Conservation (phyloP, 2,888 invertebrate species). For the Mylabris sibirica region DNA sequence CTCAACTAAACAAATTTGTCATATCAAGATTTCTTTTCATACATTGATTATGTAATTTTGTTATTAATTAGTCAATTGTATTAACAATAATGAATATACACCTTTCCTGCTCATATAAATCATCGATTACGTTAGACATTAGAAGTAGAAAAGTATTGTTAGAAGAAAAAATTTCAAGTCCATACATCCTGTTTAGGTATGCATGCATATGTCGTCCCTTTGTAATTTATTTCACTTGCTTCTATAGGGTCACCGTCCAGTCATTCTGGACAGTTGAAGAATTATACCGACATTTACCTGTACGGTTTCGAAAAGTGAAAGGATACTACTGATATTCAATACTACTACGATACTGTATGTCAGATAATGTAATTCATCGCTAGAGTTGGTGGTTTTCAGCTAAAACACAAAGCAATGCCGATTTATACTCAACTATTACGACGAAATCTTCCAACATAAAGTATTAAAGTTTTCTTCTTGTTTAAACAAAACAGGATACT, state of each 20-base stretch:
- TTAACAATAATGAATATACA: not conserved
- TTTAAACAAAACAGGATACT: not conserved
- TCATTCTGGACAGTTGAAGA: constrained; percentile 19
- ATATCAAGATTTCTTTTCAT: not conserved
- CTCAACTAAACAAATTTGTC: constrained; percentile 7
- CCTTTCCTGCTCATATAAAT: too few species aligned
- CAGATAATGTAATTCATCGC: constrained; percentile 17
- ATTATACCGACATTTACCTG: constrained; percentile 16
- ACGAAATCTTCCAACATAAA: not conserved
- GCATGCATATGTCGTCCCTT: constrained; percentile 21
- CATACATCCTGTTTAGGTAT: constrained; percentile 23
- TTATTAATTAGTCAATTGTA: not conserved
- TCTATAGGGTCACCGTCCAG: constrained; percentile 14
- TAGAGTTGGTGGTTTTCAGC: not conserved
- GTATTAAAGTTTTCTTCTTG: not conserved
- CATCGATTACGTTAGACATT: too few species aligned
- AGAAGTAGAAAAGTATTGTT: too few species aligned
- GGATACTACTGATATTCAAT: constrained; percentile 13
- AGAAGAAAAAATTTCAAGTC: constrained; percentile 12
- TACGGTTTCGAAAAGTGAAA: constrained; percentile 20
- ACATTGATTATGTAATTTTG: not conserved
- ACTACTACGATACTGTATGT: constrained; percentile 10
- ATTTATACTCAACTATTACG: not conserved
- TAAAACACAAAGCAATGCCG: constrained; percentile 3
- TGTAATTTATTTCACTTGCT: constrained; percentile 20